Evolutionary conservation across 2,113 vertebrate species (phyloP).

Genomic region (Delphinapterus leucas): DNA sequence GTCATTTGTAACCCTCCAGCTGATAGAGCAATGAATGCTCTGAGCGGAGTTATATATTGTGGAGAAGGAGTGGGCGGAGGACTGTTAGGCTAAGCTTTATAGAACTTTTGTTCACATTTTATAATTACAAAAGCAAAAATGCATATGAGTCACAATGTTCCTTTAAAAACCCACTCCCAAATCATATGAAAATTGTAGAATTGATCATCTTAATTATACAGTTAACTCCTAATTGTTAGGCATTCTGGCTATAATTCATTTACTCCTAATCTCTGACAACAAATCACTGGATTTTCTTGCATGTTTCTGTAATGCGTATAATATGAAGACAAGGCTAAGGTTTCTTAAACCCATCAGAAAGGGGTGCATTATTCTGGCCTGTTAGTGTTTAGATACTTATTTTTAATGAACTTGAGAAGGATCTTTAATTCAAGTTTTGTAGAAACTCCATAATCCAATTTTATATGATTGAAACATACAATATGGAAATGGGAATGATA

Average conservation of each 20-base stretch:
- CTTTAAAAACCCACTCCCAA: constrained; percentile 20
- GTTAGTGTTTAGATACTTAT: not conserved
- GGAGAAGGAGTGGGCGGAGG: not conserved
- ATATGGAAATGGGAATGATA: not conserved
- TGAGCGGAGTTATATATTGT: constrained; percentile 43
- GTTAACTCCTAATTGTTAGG: constrained; percentile 18
- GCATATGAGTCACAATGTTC: not conserved
- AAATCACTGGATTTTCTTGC: constrained; percentile 49
- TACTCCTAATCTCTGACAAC: constrained; percentile 60
- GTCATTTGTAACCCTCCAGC: constrained; percentile 27
- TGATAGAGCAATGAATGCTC: constrained; percentile 36
- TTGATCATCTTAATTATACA: constrained; percentile 55
- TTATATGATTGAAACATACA: not conserved
- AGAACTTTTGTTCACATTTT: constrained; percentile 31
- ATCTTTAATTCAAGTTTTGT: not conserved
- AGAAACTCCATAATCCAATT: not conserved
- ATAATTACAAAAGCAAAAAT: constrained; percentile 27
- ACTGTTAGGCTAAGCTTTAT: not conserved
- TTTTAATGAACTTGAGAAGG: not conserved
- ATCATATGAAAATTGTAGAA: constrained; percentile 42
- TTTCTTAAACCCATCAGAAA: not conserved
- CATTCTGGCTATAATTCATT: constrained; percentile 67
- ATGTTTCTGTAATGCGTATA: constrained; percentile 23
- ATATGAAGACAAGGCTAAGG: not conserved
- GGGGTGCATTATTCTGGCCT: not conserved